phyloP scores from a whole-genome alignment of 1,140 invertebrate species.

The Penaeus indicus region DNA sequence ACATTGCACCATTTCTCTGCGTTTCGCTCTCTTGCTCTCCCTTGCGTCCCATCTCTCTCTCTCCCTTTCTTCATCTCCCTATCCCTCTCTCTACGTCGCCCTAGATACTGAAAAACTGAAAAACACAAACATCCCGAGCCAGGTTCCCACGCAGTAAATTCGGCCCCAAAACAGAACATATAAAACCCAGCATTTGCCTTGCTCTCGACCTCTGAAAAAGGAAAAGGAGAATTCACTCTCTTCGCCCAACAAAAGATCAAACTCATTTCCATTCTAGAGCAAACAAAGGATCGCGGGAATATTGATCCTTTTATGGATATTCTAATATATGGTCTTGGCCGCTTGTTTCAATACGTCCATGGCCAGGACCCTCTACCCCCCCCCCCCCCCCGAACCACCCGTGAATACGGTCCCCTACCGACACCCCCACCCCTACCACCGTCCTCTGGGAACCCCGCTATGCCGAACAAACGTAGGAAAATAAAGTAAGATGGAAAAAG shows the following conservation, averaged over 20 bases:
- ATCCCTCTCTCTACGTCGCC: too few relatives aligned
- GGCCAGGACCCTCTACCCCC: neutral
- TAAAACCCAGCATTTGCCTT: neutral
- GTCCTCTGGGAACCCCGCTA: neutral
- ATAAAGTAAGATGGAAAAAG: too few relatives aligned
- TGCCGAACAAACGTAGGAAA: neutral
- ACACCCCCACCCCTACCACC: neutral
- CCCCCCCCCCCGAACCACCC: neutral
- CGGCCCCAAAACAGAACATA: neutral
- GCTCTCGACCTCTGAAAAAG: neutral
- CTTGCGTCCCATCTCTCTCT: too few relatives aligned
- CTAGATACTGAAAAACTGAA: too few relatives aligned
- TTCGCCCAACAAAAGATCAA: conserved; percentile 13
- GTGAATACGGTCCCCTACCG: neutral
- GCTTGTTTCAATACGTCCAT: neutral
- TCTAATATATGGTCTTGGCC: conserved; percentile 35
- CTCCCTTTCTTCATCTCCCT: too few relatives aligned
- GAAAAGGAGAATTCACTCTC: conserved; percentile 4
- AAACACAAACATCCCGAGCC: too few relatives aligned
- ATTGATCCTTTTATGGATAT: conserved; percentile 38
- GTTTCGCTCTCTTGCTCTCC: too few relatives aligned
- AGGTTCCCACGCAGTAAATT: too few relatives aligned
- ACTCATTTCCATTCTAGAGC: conserved; percentile 39
- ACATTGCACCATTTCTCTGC: too few relatives aligned
- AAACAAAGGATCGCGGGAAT: conserved; percentile 31